phyloP scores from a whole-genome alignment of 2,797 vertebrate species.

The Chaetophractus vellerosus region DNA sequence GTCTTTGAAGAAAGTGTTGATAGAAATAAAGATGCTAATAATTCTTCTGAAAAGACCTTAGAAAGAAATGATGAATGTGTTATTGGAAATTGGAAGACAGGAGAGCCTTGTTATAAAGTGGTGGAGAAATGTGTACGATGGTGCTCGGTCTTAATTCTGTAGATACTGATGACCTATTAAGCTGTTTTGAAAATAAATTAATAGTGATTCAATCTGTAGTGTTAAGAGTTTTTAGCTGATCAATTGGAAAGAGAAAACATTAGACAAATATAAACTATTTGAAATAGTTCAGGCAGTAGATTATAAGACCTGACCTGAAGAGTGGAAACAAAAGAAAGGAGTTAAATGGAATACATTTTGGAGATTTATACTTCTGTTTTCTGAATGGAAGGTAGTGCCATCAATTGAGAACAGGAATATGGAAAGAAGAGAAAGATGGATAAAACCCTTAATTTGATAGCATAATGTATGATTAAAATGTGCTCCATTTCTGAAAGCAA shows the following conservation, averaged over 20 bases:
- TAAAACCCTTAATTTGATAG: background rate
- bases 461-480: background rate
- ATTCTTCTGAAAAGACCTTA: no score
- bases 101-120: no score
- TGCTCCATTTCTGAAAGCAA: background rate
- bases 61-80: no score
- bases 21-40: no score
- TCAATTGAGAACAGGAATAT: background rate
- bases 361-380: background rate
- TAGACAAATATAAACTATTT: background rate
- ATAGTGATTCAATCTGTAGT: background rate
- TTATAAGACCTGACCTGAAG: background rate
- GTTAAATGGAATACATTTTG: background rate
- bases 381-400: background rate
- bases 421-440: background rate
- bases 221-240: background rate
- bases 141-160: background rate
- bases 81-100: no score
- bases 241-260: background rate
- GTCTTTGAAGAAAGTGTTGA: no score
- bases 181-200: background rate
- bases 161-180: background rate
- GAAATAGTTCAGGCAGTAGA: background rate
- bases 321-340: background rate
- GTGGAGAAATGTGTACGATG: background rate